Evolutionary conservation across 1,140 invertebrate genomes (phyloP).

Genomic region (Cataglyphis hispanica): DNA sequence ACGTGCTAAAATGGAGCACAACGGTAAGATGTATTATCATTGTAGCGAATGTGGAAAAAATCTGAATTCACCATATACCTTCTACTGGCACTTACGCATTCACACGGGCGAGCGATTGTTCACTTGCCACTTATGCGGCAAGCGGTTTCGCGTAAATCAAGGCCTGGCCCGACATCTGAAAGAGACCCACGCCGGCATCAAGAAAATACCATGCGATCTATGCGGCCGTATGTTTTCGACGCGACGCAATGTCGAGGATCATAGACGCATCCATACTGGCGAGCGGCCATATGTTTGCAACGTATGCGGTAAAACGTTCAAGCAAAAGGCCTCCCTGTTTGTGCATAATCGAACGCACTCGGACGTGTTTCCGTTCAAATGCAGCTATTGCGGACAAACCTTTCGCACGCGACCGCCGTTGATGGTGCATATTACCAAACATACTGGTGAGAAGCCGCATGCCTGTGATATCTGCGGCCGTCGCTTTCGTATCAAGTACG

Average conservation of each 20-base stretch:
- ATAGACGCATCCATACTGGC: constrained; percentile 88
- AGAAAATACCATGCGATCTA: constrained; percentile 87
- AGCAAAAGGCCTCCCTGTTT: constrained; percentile 87
- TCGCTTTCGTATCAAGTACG: constrained; percentile 88
- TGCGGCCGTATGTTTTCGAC: constrained; percentile 87
- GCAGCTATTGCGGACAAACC: constrained; percentile 88
- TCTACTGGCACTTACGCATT: constrained; percentile 88
- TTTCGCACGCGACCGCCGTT: constrained; percentile 88
- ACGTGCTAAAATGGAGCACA: constrained; percentile 83
- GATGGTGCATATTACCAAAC: constrained; percentile 88
- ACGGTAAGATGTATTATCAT: constrained; percentile 86
- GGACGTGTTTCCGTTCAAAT: constrained; percentile 87
- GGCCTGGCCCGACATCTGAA: constrained; percentile 88
- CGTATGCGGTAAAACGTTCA: constrained; percentile 88
- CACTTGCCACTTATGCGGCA: constrained; percentile 91
- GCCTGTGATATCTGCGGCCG: constrained; percentile 88
- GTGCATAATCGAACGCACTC: constrained; percentile 87
- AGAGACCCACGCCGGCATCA: constrained; percentile 89
- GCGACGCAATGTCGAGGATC: constrained; percentile 86
- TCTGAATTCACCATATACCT: constrained; percentile 88
- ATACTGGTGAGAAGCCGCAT: constrained; percentile 90
- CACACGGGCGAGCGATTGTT: constrained; percentile 92
- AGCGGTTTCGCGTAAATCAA: constrained; percentile 90
- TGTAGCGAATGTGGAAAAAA: constrained; percentile 88
- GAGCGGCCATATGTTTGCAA: constrained; percentile 89